Percentiles rank a stretch among this genome's conserved stretches.
Evolutionary conservation across 35 echinoderm and acorn worm genomes (phyloP).

Genomic region (Eucidaris tribuloides): DNA sequence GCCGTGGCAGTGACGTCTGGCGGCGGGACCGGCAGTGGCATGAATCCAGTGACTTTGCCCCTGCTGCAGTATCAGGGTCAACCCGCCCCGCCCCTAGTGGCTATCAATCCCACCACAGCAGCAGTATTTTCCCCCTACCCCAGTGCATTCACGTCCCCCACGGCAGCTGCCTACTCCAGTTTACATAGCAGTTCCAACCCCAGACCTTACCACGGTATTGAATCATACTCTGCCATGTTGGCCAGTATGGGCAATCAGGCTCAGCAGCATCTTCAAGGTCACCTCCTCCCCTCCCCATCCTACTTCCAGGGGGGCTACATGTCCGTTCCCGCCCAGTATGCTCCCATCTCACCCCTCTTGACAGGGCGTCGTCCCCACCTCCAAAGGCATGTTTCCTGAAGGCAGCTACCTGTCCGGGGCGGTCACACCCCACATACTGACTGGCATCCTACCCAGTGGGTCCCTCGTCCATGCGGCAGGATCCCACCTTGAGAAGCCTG

Average conservation of each 20-base stretch:
- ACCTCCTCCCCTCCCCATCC: constrained; percentile 38
- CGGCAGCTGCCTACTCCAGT: not conserved
- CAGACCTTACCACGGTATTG: constrained; percentile 51
- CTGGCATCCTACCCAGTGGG: constrained; percentile 19
- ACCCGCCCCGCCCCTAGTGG: not conserved
- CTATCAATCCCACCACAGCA: not conserved
- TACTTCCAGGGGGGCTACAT: constrained; percentile 64
- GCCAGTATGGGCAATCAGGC: constrained; percentile 87
- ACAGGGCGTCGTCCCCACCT: not conserved
- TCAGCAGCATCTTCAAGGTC: constrained; percentile 58
- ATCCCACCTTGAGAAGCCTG: not conserved
- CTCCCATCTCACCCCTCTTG: constrained; percentile 23
- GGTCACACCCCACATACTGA: not conserved
- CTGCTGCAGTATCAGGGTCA: constrained; percentile 17
- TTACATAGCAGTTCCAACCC: constrained; percentile 34
- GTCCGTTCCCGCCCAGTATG: constrained; percentile 32
- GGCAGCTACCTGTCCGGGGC: constrained; percentile 1
- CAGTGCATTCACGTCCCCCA: constrained; percentile 12
- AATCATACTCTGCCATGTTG: constrained; percentile 89
- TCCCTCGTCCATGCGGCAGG: not conserved
- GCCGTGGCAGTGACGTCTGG: not conserved
- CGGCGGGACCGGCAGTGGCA: not conserved
- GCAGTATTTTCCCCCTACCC: constrained; percentile 19
- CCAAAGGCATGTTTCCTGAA: constrained; percentile 23
- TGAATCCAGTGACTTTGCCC: constrained; percentile 13